Conservation (phyloP, 1,140 invertebrate species). For the Glossosoma conforme region DNA sequence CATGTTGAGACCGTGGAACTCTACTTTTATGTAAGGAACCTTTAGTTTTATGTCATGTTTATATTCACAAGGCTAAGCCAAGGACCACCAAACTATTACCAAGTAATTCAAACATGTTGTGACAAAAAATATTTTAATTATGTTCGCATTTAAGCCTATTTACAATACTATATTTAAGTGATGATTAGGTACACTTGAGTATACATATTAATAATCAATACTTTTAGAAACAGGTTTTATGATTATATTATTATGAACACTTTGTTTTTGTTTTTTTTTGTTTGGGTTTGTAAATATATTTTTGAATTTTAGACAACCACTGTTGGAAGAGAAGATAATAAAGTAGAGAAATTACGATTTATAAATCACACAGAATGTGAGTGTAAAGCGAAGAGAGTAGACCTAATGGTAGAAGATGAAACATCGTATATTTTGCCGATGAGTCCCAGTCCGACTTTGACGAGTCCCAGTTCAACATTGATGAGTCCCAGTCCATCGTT, state of each 20-base stretch:
- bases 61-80: too few species aligned
- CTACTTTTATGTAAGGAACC: constrained; percentile 58
- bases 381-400: constrained; percentile 17
- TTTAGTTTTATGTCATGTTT: too few species aligned
- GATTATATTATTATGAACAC: background rate
- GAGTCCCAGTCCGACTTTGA: constrained; percentile 6
- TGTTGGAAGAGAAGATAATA: constrained; percentile 10
- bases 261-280: too few species aligned
- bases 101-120: too few species aligned
- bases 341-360: constrained; percentile 27
- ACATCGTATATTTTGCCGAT: constrained; percentile 9
- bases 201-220: background rate
- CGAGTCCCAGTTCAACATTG: too few species aligned
- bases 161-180: too few species aligned
- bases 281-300: too few species aligned
- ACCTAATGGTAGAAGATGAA: constrained; percentile 29
- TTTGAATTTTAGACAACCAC: constrained; percentile 21
- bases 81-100: too few species aligned
- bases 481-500: constrained; percentile 7
- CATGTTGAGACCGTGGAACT: constrained; percentile 58
- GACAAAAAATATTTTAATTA: too few species aligned
- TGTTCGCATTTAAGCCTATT: too few species aligned
- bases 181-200: too few species aligned
- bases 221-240: background rate
- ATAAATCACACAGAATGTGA: constrained; percentile 30